A percentile compares a stretch with the other conserved stretches of the same genome.
Conservation (phyloP, 2,888 invertebrate genomes). For the Eupeodes luniger region DNA sequence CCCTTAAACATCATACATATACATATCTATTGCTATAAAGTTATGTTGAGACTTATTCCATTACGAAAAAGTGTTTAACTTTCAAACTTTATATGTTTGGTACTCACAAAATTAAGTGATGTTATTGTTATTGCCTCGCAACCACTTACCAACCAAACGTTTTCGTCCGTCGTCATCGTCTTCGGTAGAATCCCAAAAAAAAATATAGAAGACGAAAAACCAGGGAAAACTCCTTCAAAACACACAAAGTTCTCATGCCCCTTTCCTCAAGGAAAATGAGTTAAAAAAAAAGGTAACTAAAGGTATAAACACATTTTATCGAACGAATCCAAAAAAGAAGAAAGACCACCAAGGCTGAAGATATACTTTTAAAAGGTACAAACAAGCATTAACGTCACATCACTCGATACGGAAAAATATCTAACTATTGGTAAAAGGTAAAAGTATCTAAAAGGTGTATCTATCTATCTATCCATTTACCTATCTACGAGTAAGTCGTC, state of each 20-base stretch:
- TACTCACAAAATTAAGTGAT: slow-evolving; percentile 49
- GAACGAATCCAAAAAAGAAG: background rate
- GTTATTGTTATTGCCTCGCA: slow-evolving; percentile 47
- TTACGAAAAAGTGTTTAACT: slow-evolving; percentile 12
- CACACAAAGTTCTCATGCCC: background rate
- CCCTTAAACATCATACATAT: too few species aligned
- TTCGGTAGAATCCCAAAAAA: background rate
- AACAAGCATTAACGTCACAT: slow-evolving; percentile 51
- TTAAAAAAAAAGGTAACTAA: background rate
- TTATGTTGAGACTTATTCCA: background rate
- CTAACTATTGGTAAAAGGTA: slow-evolving; percentile 47
- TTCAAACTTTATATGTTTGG: slow-evolving; percentile 21
- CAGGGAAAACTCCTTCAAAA: slow-evolving; percentile 14
- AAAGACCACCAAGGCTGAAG: slow-evolving; percentile 57
- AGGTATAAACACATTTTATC: background rate
- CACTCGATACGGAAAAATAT: slow-evolving; percentile 40
- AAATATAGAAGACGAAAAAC: background rate
- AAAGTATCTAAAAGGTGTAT: background rate
- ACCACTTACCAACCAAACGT: slow-evolving; percentile 33
- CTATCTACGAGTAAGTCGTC: background rate
- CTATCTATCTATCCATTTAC: background rate
- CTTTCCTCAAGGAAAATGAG: background rate
- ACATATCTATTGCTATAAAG: too few species aligned
- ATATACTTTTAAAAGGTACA: slow-evolving; percentile 39
- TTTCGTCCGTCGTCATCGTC: background rate